Percentiles rank a stretch among this genome's conserved stretches.
Conservation (phyloP, 1,140 invertebrate species). For the Colletes latitarsis region DNA sequence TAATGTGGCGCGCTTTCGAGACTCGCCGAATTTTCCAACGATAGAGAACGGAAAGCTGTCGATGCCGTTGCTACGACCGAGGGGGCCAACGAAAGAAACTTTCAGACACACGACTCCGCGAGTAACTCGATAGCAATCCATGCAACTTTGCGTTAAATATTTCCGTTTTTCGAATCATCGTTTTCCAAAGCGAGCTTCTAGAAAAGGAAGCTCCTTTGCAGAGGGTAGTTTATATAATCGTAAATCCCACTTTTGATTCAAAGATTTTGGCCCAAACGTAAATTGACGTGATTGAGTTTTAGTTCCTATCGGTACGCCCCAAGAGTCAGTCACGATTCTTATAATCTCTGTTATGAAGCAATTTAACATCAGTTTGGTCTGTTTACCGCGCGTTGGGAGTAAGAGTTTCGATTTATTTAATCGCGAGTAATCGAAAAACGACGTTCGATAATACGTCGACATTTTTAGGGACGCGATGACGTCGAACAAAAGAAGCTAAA, state of each 20-base stretch:
- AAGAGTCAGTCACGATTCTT: too few relatives aligned
- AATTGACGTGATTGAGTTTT: too few relatives aligned
- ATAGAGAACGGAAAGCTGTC: background rate
- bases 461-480: background rate
- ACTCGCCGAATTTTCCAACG: constrained; percentile 69
- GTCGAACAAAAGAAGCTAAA: background rate
- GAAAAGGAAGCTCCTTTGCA: too few relatives aligned
- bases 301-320: too few relatives aligned
- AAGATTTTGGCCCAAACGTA: too few relatives aligned
- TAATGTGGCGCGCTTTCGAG: constrained; percentile 73
- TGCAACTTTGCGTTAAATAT: background rate
- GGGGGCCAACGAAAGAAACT: constrained; percentile 21
- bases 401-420: background rate
- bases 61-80: constrained; percentile 6
- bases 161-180: background rate
- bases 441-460: background rate
- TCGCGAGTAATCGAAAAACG: background rate
- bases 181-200: too few relatives aligned
- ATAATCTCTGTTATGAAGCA: too few relatives aligned
- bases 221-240: too few relatives aligned
- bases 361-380: too few relatives aligned
- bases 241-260: too few relatives aligned
- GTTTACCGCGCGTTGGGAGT: too few relatives aligned
- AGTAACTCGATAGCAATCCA: background rate
- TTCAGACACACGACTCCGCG: background rate